phyloP scores from a whole-genome alignment of 2,888 invertebrate genomes.

The Nomada goodeniana region DNA sequence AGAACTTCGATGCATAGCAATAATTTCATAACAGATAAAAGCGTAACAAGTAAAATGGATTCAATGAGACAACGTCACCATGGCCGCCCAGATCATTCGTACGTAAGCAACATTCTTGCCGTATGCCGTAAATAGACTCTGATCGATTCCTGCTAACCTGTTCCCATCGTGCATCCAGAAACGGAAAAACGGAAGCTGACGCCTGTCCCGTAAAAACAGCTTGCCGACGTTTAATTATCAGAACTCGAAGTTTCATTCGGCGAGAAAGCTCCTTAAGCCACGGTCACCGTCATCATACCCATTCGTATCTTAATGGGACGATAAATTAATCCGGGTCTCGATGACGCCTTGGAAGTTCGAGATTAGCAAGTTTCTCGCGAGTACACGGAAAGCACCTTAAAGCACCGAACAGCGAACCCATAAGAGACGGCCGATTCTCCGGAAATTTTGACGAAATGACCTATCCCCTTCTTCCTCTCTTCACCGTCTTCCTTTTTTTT shows the following conservation, averaged over 20 bases:
- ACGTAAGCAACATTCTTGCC: too few relatives aligned
- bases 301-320: slow-evolving; percentile 39
- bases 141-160: neutral
- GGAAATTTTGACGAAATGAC: slow-evolving; percentile 58
- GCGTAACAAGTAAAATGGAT: too few relatives aligned
- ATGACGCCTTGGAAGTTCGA: slow-evolving; percentile 41
- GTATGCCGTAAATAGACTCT: neutral
- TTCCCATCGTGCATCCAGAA: neutral
- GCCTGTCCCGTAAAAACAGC: neutral
- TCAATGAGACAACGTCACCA: too few relatives aligned
- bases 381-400: slow-evolving; percentile 64
- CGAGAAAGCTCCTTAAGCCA: slow-evolving; percentile 31
- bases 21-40: too few relatives aligned
- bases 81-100: too few relatives aligned
- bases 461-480: slow-evolving; percentile 19
- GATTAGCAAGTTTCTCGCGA: slow-evolving; percentile 54
- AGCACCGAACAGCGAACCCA: slow-evolving; percentile 16
- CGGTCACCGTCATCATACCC: slow-evolving; percentile 32
- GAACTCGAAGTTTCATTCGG: neutral
- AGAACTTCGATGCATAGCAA: too few relatives aligned
- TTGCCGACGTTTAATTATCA: slow-evolving; percentile 26
- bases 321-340: slow-evolving; percentile 55
- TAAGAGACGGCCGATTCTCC: slow-evolving; percentile 47
- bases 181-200: neutral
- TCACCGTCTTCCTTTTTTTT: neutral